phyloP scores from a whole-genome alignment of 1,140 invertebrate genomes.

The Gonioctena quinquepunctata region DNA sequence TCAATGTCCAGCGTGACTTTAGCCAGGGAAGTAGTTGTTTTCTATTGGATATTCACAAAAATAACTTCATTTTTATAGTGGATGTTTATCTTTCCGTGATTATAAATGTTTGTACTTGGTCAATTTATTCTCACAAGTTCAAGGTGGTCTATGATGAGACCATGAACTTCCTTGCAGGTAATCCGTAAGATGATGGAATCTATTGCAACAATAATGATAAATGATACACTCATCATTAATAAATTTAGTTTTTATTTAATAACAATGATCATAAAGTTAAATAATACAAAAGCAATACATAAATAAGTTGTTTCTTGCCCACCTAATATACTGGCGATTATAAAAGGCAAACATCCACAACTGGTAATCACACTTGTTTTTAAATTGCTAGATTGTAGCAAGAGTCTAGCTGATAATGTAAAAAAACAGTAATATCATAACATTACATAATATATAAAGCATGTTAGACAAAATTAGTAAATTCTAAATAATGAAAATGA shows the following conservation, averaged over 20 bases:
- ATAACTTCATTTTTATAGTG: too few relatives aligned
- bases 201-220: too few relatives aligned
- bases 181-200: too few relatives aligned
- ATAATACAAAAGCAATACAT: slow-evolving; percentile 50
- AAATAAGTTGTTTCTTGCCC: slow-evolving; percentile 30
- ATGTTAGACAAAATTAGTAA: slow-evolving; percentile 49
- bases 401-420: slow-evolving; percentile 25
- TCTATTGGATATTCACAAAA: too few relatives aligned
- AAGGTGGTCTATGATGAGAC: too few relatives aligned
- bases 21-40: too few relatives aligned
- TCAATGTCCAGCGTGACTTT: too few relatives aligned
- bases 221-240: slow-evolving; percentile 31
- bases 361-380: slow-evolving; percentile 46
- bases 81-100: too few relatives aligned
- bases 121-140: too few relatives aligned
- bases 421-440: slow-evolving; percentile 23
- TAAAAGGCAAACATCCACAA: slow-evolving; percentile 33
- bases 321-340: slow-evolving; percentile 47
- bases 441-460: slow-evolving; percentile 33
- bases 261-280: slow-evolving; percentile 42
- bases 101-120: too few relatives aligned
- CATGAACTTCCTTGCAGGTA: too few relatives aligned
- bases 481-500: slow-evolving; percentile 37
- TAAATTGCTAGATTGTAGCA: not conserved
- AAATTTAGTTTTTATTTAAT: slow-evolving; percentile 51